Base-by-base conservation (phyloP, 2,888 invertebrate genomes). In the Trichogramma dendrolimi region DNA sequence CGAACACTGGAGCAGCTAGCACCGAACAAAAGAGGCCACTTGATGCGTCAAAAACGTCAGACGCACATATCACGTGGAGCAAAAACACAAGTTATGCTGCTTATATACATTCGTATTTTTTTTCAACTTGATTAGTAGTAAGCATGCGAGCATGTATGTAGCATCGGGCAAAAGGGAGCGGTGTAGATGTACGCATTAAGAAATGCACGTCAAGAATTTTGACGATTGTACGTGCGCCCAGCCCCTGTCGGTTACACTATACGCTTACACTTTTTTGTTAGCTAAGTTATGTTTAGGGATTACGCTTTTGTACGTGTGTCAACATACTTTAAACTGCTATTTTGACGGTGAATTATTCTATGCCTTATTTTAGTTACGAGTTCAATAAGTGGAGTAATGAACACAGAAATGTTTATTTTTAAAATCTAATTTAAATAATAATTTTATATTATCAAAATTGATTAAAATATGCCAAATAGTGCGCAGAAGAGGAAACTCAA, bases 41-140 rank as follows among this genome's bases (percentile, higher is more conserved):
- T 70, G 75, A 75, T 74, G 72, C 71, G 74, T 76, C 75, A 76
- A 72, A 78, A 74, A 73, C 70, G 78, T 76, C 77, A 75, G 76
- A 71, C 72, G 73, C 77, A 75, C 70, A 70, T 71, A 68, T 42
- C 47, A 11, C 4, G 47, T 11, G 42, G 47, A 10, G 41, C 46
- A 43, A 53, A 60, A 53, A 55, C 42, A 48, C 11, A 14, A 10
- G 8, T 38, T 46, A 44, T n/a, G 48, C 41, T 44, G 57, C 58
- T 49, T 53, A 6, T 6, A 53, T 8, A 53, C 4, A 14, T 10
- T 10, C 43, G 43, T n/a, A 1, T 5, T 54, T 44, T 41, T 55
- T 50, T 62, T 58, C 46, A 47, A 55, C 44, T 53, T 46, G 58
- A 61, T 62, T 65, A 60, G 58, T 42, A 62, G 14, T 14, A 14